Evolutionary conservation across 2,113 vertebrate species (phyloP), one percentile per base, ranked within the genome.

Genomic region (Dasypus novemcinctus): DNA sequence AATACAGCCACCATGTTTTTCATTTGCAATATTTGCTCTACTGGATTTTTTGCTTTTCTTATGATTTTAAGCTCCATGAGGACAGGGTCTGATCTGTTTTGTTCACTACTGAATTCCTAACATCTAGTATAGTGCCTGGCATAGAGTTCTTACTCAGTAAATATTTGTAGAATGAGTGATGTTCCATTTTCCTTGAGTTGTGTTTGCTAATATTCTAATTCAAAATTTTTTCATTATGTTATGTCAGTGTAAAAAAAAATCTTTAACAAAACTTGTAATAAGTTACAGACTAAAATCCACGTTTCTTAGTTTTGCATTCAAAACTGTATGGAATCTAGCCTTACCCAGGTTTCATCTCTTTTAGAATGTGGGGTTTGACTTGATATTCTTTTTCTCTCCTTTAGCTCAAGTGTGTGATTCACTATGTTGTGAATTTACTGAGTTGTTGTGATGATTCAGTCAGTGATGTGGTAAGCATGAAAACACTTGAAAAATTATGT

Each of bases 251-350:
- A 57, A 87, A 54, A 82, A 82, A 87, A 54, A 31, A 43, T 36
- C 23, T 76, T 17, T 78, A 83, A 41, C 20, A 93, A 72, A 87
- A 68, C 33, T 95, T 84, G 7, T 64, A 75, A 57, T 80, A 79
- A 61, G 23, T 91, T 79, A 84, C 21, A 74, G 63, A n/a, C 64
- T 79, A 68, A 91, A 93, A 91, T 80, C 25, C 38, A 91, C 74
- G 12, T 88, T 83, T 95, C 54, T 93, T 68, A 83, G 46, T 49
- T 96, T 93, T 78, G 63, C 33, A 66, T 91, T 93, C 1, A 91
- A 68, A 82, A 90, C 21, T 11, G 11, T 63, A 10, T 86, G 31
- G 52, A 82, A 64, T 93, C 43, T 81, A 91, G 80, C 8, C 41
- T 29, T 93, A 63, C 31, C 4, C 46, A 46, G 6, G 36, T 75